Evolutionary conservation across 2,797 vertebrate genomes (phyloP), one percentile per base, ranked within the genome.

Genomic region (Octomys mimax): DNA sequence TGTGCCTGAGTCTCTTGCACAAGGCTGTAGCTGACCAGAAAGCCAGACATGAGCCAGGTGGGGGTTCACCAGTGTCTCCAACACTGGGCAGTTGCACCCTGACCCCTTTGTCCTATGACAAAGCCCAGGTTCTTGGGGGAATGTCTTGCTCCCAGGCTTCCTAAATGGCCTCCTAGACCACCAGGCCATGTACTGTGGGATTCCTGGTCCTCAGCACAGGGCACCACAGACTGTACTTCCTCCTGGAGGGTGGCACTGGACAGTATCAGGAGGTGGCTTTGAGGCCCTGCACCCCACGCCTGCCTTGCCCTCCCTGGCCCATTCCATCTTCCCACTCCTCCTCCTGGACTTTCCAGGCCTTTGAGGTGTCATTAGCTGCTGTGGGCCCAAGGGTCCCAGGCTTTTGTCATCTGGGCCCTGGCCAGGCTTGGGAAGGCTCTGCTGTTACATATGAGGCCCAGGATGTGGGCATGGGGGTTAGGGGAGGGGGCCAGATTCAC

Each of bases 381-480:
- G 22, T 3, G 8, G 68, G n/a, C 68, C n/a, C 68, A 21, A 21
- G n/a, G 7, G 19, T n/a, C n/a, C 68, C 64, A 66, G 64, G 12
- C 64, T 66, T 66, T 31, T 1, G 12, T 39, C 39, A 8, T 70
- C 16, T 18, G 21, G 68, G 68, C n/a, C 68, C 33, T 16, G 16
- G 31, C 33, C 26, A 4, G 66, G 31, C 14, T 22, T 1, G 9
- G 70, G 70, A 73, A 26, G 71, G 10, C 71, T 71, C 6, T 70
- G 66, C 6, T 13, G 0, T n/a, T 14, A 18, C 66, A 18, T 33
- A 33, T 18, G 14, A 70, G n/a, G 19, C 7, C n/a, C n/a, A 10
- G 5, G 18, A 19, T 18, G 5, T 3, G 21, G 36, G 22, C 4
- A 0, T 26, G 6, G 1, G 57, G 36, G n/a, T n/a, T n/a, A 26